Percentiles rank a stretch among this genome's conserved stretches.
Conservation (phyloP, 2,113 vertebrate species). For the Leptosomus discolor region DNA sequence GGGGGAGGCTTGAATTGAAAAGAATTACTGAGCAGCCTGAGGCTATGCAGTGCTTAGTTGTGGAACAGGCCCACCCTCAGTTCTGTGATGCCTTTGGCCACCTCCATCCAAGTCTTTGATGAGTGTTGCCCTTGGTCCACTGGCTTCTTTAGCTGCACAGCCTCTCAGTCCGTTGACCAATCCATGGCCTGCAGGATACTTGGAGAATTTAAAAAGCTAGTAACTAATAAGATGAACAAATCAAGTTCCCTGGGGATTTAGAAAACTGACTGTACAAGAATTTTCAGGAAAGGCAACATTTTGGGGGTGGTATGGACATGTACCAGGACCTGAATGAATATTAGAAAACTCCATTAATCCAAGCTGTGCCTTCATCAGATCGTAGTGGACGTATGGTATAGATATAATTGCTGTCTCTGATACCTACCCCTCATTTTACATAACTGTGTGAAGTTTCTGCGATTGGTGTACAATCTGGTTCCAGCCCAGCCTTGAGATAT, state of each 20-base stretch:
- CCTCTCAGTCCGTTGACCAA: not conserved
- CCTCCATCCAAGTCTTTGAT: slow-evolving; percentile 39
- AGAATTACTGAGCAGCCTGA: slow-evolving; percentile 40
- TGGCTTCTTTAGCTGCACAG: not conserved
- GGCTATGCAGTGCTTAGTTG: slow-evolving; percentile 28
- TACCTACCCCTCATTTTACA: not conserved
- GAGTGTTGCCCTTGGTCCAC: not conserved
- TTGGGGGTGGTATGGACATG: not conserved
- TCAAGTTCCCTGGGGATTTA: not conserved
- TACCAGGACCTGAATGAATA: not conserved
- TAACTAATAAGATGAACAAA: not conserved
- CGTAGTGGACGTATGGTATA: not conserved
- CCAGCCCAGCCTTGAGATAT: not conserved
- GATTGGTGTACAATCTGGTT: not conserved
- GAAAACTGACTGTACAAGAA: not conserved
- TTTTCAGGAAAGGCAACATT: not conserved
- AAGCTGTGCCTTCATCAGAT: not conserved
- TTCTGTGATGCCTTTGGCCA: slow-evolving; percentile 41
- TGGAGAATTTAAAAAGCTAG: not conserved
- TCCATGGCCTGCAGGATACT: not conserved
- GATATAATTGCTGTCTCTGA: not conserved
- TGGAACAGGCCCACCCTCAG: slow-evolving; percentile 53
- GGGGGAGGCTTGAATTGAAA: slow-evolving; percentile 35
- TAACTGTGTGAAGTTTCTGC: not conserved
- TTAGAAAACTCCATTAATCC: not conserved